These are phyloP conservation scores for Notospermus geniculatus DNA, from an alignment of 1,140 invertebrate species.

Conservation along the genomic window DNA sequence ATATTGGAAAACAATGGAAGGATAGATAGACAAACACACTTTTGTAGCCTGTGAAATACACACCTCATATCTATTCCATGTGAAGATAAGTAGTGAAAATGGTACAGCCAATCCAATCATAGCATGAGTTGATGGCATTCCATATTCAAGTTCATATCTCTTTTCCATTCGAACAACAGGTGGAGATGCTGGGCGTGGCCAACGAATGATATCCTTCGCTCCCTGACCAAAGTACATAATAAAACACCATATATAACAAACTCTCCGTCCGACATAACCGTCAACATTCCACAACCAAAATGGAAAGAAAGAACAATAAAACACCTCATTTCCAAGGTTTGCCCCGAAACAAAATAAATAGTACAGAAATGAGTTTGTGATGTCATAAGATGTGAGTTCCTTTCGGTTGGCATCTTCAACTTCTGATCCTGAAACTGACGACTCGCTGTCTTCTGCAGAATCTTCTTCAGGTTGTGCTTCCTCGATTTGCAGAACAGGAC, in stretches of 20 bases:
- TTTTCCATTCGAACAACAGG: slow-evolving; percentile 78
- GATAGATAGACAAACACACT: too few species aligned
- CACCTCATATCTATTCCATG: slow-evolving; percentile 78
- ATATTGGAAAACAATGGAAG: too few species aligned
- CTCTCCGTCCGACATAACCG: slow-evolving; percentile 53
- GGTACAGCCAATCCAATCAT: slow-evolving; percentile 86
- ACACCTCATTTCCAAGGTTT: slow-evolving; percentile 81
- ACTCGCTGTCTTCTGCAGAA: too few species aligned
- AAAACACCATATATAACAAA: slow-evolving; percentile 79
- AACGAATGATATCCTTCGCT: slow-evolving; percentile 76
- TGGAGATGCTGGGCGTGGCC: slow-evolving; percentile 74
- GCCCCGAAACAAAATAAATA: slow-evolving; percentile 82
- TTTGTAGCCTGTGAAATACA: slow-evolving; percentile 19
- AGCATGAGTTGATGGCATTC: slow-evolving; percentile 91
- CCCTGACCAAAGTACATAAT: slow-evolving; percentile 73
- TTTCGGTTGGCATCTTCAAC: too few species aligned
- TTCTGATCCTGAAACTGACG: too few species aligned
- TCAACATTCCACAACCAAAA: slow-evolving; percentile 88
- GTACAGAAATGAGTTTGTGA: slow-evolving; percentile 82
- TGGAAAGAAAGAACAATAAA: slow-evolving; percentile 83
- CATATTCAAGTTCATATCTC: slow-evolving; percentile 84
- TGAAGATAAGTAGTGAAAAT: slow-evolving; percentile 77
- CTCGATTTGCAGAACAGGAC: too few species aligned
- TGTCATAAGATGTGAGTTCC: too few species aligned
- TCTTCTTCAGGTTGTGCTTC: too few species aligned